Percentiles rank a stretch among this genome's conserved stretches.
These are phyloP conservation scores for Tromatobia lineatoria DNA, from an alignment of 2,888 invertebrate genomes.

Conservation along the genomic window DNA sequence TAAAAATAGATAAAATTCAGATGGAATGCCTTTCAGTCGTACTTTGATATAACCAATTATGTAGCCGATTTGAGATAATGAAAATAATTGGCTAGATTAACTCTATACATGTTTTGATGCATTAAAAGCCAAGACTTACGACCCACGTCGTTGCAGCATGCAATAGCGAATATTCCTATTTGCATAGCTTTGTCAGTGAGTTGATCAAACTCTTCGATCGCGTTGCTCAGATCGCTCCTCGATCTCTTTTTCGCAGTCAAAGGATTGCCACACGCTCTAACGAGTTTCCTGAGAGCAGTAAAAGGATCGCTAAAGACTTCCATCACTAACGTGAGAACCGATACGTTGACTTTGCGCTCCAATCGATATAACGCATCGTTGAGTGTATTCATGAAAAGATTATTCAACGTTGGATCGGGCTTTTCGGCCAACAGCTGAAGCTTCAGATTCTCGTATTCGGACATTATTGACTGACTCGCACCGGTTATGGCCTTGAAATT, in stretches of 20 bases:
- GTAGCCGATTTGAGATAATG: too few relatives aligned
- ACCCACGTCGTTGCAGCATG: conserved; percentile 86
- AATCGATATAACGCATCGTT: conserved; percentile 88
- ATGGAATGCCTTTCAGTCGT: too few relatives aligned
- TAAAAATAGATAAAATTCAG: too few relatives aligned
- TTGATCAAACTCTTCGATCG: conserved; percentile 89
- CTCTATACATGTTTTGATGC: too few relatives aligned
- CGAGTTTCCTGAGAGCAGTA: conserved; percentile 80
- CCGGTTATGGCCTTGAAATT: conserved; percentile 84
- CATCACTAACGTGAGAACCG: conserved; percentile 88
- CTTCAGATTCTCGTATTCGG: conserved; percentile 83
- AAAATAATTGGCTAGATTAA: too few relatives aligned
- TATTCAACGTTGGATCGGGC: conserved; percentile 86
- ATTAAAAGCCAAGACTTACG: conserved; percentile 72
- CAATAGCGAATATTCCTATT: conserved; percentile 90
- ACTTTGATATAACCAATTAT: too few relatives aligned
- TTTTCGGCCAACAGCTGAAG: conserved; percentile 78
- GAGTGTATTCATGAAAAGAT: conserved; percentile 88
- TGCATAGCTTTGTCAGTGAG: conserved; percentile 90
- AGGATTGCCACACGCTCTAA: conserved; percentile 82
- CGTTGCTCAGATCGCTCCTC: conserved; percentile 85
- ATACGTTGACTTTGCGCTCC: conserved; percentile 89
- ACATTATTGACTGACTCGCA: conserved; percentile 83
- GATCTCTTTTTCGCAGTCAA: conserved; percentile 77
- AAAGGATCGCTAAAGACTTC: conserved; percentile 84